Evolutionary conservation across 2,888 invertebrate genomes (phyloP), one percentile per base, ranked within the genome.

Genomic region (Aphrophora alni): DNA sequence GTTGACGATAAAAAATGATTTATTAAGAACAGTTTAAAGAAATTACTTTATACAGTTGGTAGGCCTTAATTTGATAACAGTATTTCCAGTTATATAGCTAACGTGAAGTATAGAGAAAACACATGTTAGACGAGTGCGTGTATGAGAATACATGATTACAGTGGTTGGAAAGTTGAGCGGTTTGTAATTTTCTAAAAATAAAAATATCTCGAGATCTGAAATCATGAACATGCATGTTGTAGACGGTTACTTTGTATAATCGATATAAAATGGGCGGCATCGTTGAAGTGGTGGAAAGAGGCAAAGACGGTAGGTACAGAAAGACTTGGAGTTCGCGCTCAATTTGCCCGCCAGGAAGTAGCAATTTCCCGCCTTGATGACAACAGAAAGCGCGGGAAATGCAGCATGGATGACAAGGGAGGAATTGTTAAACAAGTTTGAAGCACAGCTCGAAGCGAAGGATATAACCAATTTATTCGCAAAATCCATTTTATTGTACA

Each of bases 281-380:
- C 44, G 8, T 7, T 44, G 33, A 3, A 21, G 12, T 21, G 21
- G 59, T 59, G 59, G 59, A n/a, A 33, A 21, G 21, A 59, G 59
- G 59, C 59, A 21, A 21, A 59, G 44, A 14, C 3, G 59, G n/a
- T n/a, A n/a, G n/a, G n/a, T n/a, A n/a, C n/a, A n/a, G n/a, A n/a
- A n/a, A n/a, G n/a, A n/a, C 59, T 59, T n/a, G 4, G 59, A 59
- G 59, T 59, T 59, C 59, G 59, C 59, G 59, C 59, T 59, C 59
- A 59, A 59, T 59, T 59, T 59, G 59, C 59, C 59, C 59, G 59
- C 21, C 59, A 1, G 59, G 59, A 59, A 59, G 59, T 59, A 59
- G 59, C 59, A 59, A 59, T 59, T 59, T 59, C 59, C 59, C 59
- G 59, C 59, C 59, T 21, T 59, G 59, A 59, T 59, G 59, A 59